Evolutionary conservation across 30 jellyfish, hydroid and myxozoan species (phyloP), one percentile per base, ranked within the genome.

Genomic region (Aurelia aurita complex sp. Pacific): DNA sequence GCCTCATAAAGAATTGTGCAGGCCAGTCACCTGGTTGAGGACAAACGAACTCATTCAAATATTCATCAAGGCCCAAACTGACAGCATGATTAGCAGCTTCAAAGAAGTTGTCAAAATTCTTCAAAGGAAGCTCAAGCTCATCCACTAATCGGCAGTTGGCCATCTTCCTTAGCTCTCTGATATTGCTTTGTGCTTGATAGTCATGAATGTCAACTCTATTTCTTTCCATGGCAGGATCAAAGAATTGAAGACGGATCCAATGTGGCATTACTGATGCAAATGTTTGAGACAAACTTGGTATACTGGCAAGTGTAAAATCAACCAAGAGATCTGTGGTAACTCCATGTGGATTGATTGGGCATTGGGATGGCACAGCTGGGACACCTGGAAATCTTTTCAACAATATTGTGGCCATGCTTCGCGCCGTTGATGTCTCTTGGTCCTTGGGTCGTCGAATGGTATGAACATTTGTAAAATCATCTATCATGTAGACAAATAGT

Each of bases 21-120:
- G 88, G 76, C 85, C 71, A 74, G 54, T 74, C 72, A 38, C 81
- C 71, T 43, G 85, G 85, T 74, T 74, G 85, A n/a, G 85, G 72
- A 57, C 85, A 74, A 10, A 43, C 18, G 17, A 40, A 74, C 9
- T 74, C n/a, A 14, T 38, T 17, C 38, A 74, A 53, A 33, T 74
- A 74, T 53, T 59, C 51, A 8, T 51, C 72, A n/a, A 74, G 72
- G 34, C 85, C 85, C n/a, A 18, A 15, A 52, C 55, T 57, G 33
- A 53, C 18, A 50, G 85, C 85, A 74, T 74, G 85, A 14, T 73
- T 74, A 8, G 85, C 85, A n/a, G 85, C 85, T 18, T 52, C 12
- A 1, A 74, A 55, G 72, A 74, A 50, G 55, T 33, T 51, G 53
- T 74, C 61, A 55, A 36, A 74, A 74, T 74, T 74, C 55, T 74